These are phyloP conservation scores for Brassicogethes aeneus DNA, from an alignment of 2,888 invertebrate genomes.

Conservation along the genomic window DNA sequence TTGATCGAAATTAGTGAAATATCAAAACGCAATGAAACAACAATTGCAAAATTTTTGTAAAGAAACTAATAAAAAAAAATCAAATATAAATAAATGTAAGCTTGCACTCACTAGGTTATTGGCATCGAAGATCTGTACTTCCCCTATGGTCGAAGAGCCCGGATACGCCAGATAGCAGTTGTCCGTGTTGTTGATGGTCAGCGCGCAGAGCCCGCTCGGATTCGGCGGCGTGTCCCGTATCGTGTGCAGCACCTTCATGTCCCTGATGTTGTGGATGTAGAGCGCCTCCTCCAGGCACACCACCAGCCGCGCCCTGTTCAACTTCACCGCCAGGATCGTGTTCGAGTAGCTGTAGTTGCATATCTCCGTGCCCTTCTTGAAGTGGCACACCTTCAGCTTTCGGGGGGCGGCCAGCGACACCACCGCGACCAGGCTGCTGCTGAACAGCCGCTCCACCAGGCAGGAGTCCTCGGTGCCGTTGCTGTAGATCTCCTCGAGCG, in stretches of 20 bases:
- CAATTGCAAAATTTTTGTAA: too few species aligned
- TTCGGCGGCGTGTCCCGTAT: conserved; percentile 97
- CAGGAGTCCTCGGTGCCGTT: conserved; percentile 78
- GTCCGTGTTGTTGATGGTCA: conserved; percentile 75
- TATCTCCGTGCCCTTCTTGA: conserved; percentile 95
- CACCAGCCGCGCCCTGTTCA: conserved; percentile 78
- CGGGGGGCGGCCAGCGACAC: conserved; percentile 88
- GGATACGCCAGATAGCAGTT: conserved; percentile 95
- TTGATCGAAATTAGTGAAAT: too few species aligned
- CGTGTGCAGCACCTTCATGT: conserved; percentile 97
- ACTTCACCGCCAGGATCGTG: conserved; percentile 89
- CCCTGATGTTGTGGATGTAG: conserved; percentile 96
- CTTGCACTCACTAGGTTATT: conserved; percentile 74
- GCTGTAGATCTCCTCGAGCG: conserved; percentile 82
- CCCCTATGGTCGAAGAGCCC: conserved; percentile 85
- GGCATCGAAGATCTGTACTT: conserved; percentile 93
- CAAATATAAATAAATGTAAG: too few species aligned
- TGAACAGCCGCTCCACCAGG: conserved; percentile 92
- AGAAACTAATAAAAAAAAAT: too few species aligned
- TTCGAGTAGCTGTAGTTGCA: conserved; percentile 93
- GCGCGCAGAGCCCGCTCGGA: conserved; percentile 83
- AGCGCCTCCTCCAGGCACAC: conserved; percentile 96
- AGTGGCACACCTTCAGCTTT: conserved; percentile 91
- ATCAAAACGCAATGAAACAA: too few species aligned
- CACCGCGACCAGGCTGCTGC: conserved; percentile 92